Evolutionary conservation across 1,140 invertebrate species (phyloP).

Genomic region (Eriosoma lanigerum): DNA sequence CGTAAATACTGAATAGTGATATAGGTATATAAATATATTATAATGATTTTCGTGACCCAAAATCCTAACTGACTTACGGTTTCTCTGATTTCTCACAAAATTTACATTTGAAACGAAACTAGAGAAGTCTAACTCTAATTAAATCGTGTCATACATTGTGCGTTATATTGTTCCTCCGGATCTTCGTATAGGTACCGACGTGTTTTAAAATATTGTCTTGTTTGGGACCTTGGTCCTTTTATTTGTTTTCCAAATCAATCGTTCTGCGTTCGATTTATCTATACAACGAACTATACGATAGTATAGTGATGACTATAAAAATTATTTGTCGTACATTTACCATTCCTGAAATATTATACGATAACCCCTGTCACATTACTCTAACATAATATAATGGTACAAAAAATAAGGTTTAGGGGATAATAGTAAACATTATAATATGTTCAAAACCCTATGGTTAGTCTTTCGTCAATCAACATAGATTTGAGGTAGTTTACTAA

Average conservation of each 20-base stretch:
- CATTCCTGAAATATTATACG: background rate
- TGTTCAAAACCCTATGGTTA: background rate
- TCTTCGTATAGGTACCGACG: no score
- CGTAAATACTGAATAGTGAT: no score
- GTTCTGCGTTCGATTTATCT: no score
- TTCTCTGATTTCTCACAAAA: background rate
- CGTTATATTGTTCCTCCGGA: no score
- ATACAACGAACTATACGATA: no score
- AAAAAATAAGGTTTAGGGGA: background rate
- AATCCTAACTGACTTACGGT: background rate
- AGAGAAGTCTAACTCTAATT: background rate
- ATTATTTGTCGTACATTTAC: no score
- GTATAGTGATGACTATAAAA: no score
- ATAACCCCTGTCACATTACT: background rate
- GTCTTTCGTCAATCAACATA: background rate
- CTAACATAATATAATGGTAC: no score
- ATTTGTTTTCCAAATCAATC: background rate
- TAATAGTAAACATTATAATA: background rate
- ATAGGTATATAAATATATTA: background rate
- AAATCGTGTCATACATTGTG: background rate
- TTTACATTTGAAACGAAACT: conserved; percentile 3
- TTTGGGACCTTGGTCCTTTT: no score
- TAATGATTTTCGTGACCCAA: background rate
- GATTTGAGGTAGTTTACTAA: background rate
- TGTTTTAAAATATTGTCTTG: background rate